Base-by-base conservation (phyloP, 2,888 invertebrate species). In the Caenorhabditis virilis region DNA sequence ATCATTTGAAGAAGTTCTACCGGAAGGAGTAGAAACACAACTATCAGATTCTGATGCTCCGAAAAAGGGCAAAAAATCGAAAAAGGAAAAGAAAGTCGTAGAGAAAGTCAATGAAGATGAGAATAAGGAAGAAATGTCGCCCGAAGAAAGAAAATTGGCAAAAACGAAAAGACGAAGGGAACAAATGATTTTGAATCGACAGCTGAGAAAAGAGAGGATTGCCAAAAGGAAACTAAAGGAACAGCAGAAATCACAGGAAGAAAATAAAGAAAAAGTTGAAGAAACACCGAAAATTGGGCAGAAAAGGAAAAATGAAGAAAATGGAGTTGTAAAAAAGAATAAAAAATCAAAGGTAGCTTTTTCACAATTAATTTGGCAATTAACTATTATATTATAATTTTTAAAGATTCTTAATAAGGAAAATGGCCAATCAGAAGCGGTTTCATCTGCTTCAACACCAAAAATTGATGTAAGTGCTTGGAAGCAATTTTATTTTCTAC, bases 1-100 rank as follows among this genome's bases (percentile, higher is more conserved):
- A 1, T 60, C 67, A 9, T 76, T 76, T 51, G 70, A 76, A 52
- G 75, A 72, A 60, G 42, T 72, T 23, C 41, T 72, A 16, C 69
- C 68, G 4, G 62, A 64, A 39, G 46, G 42, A 15, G 1, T 57
- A 5, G 46, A 43, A 16, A 30, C 33, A 46, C 6, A 42, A n/a
- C n/a, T n/a, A n/a, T n/a, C n/a, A n/a, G n/a, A n/a, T n/a, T n/a
- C n/a, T n/a, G n/a, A n/a, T n/a, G n/a, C n/a, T n/a, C n/a, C n/a
- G n/a, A n/a, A n/a, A n/a, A n/a, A n/a, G n/a, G n/a, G n/a, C n/a
- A n/a, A n/a, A n/a, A n/a, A n/a, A n/a, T n/a, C n/a, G n/a, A n/a
- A n/a, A n/a, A n/a, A n/a, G n/a, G n/a, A n/a, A n/a, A n/a, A n/a
- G n/a, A n/a, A n/a, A 52, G 52, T 25, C 13, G 22, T n/a, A 11